Evolutionary conservation across 92 coral and sea anemone genomes (phyloP).

Genomic region (Virgularia gustaviana): DNA sequence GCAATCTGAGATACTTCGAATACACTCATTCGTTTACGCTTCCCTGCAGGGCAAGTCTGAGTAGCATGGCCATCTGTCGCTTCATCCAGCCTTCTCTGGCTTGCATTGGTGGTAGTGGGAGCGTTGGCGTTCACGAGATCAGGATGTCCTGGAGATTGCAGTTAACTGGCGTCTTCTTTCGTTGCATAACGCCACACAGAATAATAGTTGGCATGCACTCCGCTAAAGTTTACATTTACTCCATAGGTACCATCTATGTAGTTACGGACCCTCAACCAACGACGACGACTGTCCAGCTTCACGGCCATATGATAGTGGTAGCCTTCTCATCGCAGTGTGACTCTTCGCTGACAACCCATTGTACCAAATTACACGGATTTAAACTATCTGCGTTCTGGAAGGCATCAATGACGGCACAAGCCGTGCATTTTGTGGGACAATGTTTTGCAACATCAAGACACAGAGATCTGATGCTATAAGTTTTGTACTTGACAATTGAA

Average conservation of each 20-base stretch:
- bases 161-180: constrained; percentile 27
- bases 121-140: constrained; percentile 10
- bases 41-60: neutral
- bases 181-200: constrained; percentile 48
- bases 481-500: too few species aligned
- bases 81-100: neutral
- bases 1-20: neutral
- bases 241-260: constrained; percentile 16
- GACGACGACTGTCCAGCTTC: constrained; percentile 12
- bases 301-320: constrained; percentile 33
- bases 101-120: constrained; percentile 10
- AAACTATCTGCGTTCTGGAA: constrained; percentile 5
- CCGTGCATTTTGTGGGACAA: neutral
- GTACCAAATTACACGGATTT: neutral
- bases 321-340: neutral
- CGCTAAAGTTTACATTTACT: constrained; percentile 20
- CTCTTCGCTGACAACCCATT: constrained; percentile 10
- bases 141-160: constrained; percentile 42
- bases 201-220: constrained; percentile 20
- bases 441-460: too few species aligned
- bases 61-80: neutral
- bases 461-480: too few species aligned
- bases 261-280: constrained; percentile 23
- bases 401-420: neutral
- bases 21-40: neutral